Evolutionary conservation across 2,797 vertebrate species (phyloP).

Genomic region (Picus viridis): DNA sequence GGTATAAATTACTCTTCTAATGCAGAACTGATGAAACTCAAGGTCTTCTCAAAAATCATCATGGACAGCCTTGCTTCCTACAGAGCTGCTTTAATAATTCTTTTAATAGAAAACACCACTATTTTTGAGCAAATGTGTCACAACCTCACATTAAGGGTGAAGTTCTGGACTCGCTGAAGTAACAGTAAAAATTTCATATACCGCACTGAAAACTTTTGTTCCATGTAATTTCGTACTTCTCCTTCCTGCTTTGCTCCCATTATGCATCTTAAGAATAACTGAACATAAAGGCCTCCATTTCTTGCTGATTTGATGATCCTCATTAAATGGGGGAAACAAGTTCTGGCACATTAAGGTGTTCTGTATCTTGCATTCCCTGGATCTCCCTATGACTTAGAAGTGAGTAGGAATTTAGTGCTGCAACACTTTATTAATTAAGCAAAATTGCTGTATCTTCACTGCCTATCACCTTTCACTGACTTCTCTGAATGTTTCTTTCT

Average conservation of each 20-base stretch:
- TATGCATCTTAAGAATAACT: background rate
- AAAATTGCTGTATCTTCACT: background rate
- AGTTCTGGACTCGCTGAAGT: background rate
- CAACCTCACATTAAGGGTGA: background rate
- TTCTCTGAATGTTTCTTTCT: background rate
- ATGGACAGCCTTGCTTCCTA: background rate
- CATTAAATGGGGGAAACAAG: background rate
- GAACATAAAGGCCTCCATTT: background rate
- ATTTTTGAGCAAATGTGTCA: background rate
- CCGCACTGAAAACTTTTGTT: background rate
- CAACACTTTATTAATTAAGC: background rate
- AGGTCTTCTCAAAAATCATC: background rate
- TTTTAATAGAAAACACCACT: background rate
- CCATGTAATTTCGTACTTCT: background rate
- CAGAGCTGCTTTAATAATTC: background rate
- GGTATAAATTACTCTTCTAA: background rate
- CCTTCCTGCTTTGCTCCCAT: background rate
- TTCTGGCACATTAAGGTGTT: background rate
- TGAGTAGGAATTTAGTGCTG: background rate
- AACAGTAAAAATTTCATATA: background rate
- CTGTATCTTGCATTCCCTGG: background rate
- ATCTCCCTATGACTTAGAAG: background rate
- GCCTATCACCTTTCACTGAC: background rate
- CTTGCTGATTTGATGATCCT: background rate
- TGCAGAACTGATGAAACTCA: background rate